Evolutionary conservation across 2,113 vertebrate genomes (phyloP).

Genomic region (Glaucidium brasilianum): DNA sequence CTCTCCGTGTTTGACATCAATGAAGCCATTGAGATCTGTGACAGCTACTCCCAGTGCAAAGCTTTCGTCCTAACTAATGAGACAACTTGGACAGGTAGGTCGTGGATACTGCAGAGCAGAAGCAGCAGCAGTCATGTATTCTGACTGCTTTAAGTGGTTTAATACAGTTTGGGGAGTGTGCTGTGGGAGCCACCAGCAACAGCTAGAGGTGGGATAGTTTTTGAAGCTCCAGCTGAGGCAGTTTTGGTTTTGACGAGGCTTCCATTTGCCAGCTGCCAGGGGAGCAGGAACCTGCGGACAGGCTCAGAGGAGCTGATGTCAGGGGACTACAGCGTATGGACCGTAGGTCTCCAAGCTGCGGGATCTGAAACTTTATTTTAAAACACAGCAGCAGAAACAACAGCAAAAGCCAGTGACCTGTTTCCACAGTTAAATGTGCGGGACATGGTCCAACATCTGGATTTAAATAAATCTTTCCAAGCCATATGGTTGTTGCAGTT

Average conservation of each 20-base stretch:
- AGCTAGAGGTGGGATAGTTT: background rate
- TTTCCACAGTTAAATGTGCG: background rate
- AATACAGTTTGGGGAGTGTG: background rate
- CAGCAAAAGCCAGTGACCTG: background rate
- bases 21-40: slow-evolving; percentile 82
- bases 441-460: background rate
- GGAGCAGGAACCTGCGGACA: background rate
- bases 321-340: background rate
- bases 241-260: background rate
- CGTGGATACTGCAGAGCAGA: background rate
- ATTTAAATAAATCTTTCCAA: background rate
- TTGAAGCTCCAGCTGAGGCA: background rate
- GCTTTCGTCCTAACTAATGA: slow-evolving; percentile 87
- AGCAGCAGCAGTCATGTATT: background rate
- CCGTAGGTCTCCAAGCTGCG: background rate
- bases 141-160: background rate
- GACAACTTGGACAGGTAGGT: slow-evolving; percentile 88
- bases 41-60: slow-evolving; percentile 83
- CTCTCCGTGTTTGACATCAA: slow-evolving; percentile 80
- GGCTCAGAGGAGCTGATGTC: background rate
- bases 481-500: background rate
- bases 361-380: background rate
- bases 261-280: background rate
- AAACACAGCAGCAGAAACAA: background rate
- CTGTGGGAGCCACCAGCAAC: background rate